A percentile compares a stretch with the other conserved stretches of the same genome.
Conservation (phyloP, 2,797 vertebrate species). For the Sciurus carolinensis region DNA sequence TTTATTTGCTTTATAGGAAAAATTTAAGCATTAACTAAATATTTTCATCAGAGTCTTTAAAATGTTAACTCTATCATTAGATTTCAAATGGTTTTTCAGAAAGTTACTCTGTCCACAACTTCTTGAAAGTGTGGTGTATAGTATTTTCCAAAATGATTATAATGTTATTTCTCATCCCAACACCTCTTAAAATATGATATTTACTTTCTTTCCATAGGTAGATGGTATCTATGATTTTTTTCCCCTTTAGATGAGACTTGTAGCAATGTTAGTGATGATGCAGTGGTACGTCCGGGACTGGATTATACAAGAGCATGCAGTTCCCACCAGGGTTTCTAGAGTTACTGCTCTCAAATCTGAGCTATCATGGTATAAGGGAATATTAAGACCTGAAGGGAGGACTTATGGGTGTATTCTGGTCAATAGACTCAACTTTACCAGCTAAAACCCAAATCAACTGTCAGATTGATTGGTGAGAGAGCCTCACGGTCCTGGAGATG, state of each 20-base stretch:
- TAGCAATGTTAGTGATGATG: not conserved
- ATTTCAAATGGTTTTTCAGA: constrained; percentile 47
- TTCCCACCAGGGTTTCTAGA: not conserved
- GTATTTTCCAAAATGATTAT: not conserved
- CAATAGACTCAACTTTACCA: not conserved
- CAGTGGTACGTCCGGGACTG: not conserved
- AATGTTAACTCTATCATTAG: not conserved
- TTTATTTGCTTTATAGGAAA: not conserved
- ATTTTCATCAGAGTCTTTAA: constrained; percentile 14
- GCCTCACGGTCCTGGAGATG: not conserved
- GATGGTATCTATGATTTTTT: not conserved
- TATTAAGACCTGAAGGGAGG: not conserved
- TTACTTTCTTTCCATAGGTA: not conserved
- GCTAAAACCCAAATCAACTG: not conserved
- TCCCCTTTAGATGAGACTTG: not conserved
- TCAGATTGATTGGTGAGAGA: not conserved
- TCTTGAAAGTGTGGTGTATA: not conserved
- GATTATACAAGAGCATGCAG: not conserved
- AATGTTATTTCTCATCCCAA: not conserved
- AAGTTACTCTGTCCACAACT: not conserved
- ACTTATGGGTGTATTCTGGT: not conserved
- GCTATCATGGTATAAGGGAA: not conserved
- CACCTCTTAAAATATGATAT: not conserved
- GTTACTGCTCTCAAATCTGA: not conserved
- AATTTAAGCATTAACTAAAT: constrained; percentile 6